phyloP scores from a whole-genome alignment of 2,113 vertebrate genomes.

The Proterorhinus semilunaris region DNA sequence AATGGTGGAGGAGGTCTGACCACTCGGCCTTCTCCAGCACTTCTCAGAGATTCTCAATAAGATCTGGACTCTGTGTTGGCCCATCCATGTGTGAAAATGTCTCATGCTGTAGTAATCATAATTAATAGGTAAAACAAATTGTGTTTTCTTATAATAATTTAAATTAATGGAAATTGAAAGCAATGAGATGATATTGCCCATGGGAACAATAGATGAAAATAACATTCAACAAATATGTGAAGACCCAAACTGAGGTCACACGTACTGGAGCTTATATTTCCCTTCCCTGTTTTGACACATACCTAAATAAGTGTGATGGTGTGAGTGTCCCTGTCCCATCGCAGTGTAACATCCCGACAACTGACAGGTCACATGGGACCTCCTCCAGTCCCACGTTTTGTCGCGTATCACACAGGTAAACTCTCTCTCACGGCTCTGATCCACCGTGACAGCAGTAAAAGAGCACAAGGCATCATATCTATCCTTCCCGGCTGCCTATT shows the following conservation, averaged over 20 bases:
- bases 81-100: too few relatives aligned
- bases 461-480: slow-evolving; percentile 10
- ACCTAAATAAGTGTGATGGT: slow-evolving; percentile 41
- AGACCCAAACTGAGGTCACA: not conserved
- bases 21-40: too few relatives aligned
- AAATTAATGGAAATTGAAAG: too few relatives aligned
- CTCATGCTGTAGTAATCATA: too few relatives aligned
- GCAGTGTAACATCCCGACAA: slow-evolving; percentile 32
- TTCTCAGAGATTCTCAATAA: too few relatives aligned
- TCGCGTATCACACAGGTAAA: slow-evolving; percentile 29
- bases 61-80: too few relatives aligned
- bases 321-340: slow-evolving; percentile 25
- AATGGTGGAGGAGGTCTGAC: too few relatives aligned
- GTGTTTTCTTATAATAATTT: too few relatives aligned
- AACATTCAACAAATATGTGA: not conserved
- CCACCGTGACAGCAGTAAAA: slow-evolving; percentile 9
- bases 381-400: slow-evolving; percentile 37
- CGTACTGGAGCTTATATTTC: not conserved
- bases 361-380: slow-evolving; percentile 49
- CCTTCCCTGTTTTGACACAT: slow-evolving; percentile 1
- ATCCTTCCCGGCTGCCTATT: slow-evolving; percentile 11
- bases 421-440: slow-evolving; percentile 17
- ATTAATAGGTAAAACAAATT: too few relatives aligned
- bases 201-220: too few relatives aligned
- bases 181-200: too few relatives aligned